Evolutionary conservation across 1,140 invertebrate species (phyloP).

Genomic region (Drosophila teissieri): DNA sequence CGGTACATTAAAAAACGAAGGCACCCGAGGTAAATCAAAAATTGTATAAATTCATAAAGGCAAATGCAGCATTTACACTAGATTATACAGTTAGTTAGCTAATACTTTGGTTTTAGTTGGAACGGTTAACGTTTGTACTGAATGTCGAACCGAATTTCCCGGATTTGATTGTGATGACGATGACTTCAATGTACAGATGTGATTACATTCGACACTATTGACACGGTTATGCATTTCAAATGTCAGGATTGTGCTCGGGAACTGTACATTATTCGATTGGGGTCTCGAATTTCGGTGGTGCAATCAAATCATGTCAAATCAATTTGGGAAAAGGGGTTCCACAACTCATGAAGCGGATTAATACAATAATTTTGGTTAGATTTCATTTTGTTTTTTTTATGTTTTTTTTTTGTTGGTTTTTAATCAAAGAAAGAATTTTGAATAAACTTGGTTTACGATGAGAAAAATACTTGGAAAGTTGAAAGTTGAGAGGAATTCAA

Average conservation of each 20-base stretch:
- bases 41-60: slow-evolving; percentile 17
- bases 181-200: slow-evolving; percentile 48
- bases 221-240: slow-evolving; percentile 20
- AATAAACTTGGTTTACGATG: slow-evolving; percentile 79
- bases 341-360: slow-evolving; percentile 70
- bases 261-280: slow-evolving; percentile 52
- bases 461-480: slow-evolving; percentile 84
- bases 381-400: slow-evolving; percentile 22
- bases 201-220: slow-evolving; percentile 27
- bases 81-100: slow-evolving; percentile 69
- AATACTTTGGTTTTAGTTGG: slow-evolving; percentile 63
- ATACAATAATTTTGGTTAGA: slow-evolving; percentile 54
- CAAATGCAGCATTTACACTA: slow-evolving; percentile 74
- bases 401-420: slow-evolving; percentile 32
- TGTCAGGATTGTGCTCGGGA: slow-evolving; percentile 25
- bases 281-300: slow-evolving; percentile 30
- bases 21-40: slow-evolving; percentile 42
- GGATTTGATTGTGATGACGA: slow-evolving; percentile 39
- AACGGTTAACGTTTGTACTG: slow-evolving; percentile 47
- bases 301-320: slow-evolving; percentile 47
- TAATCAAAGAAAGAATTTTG: slow-evolving; percentile 73
- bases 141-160: slow-evolving; percentile 68
- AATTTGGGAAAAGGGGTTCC: slow-evolving; percentile 50
- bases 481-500: slow-evolving; percentile 83
- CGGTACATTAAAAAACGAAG: slow-evolving; percentile 52